These are phyloP conservation scores for Lucifuga dentata DNA, from an alignment of 2,113 vertebrate genomes.

Conservation along the genomic window DNA sequence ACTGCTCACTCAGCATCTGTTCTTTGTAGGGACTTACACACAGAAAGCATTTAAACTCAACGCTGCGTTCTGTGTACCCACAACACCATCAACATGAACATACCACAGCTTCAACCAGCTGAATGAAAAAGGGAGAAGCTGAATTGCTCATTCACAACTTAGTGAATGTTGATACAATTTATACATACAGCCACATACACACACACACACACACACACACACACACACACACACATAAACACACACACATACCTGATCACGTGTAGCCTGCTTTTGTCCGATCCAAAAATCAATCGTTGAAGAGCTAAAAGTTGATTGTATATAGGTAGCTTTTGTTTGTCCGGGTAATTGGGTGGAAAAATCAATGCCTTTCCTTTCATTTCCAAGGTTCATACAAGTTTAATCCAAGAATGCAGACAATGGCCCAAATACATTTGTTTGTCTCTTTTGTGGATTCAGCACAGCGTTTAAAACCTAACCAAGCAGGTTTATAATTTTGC, in stretches of 20 bases:
- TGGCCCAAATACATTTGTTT: not conserved
- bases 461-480: not conserved
- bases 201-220: slow-evolving; percentile 3
- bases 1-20: slow-evolving; percentile 10
- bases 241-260: not conserved
- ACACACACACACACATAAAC: not conserved
- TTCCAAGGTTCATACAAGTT: slow-evolving; percentile 38
- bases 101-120: not conserved
- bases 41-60: slow-evolving; percentile 5
- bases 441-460: not conserved
- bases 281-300: slow-evolving; percentile 22
- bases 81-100: not conserved
- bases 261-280: slow-evolving; percentile 9
- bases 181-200: not conserved
- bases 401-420: slow-evolving; percentile 22
- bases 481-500: not conserved
- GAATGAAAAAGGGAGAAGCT: not conserved
- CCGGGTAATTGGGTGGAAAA: slow-evolving; percentile 65
- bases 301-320: slow-evolving; percentile 47
- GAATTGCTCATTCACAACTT: not conserved
- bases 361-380: slow-evolving; percentile 60
- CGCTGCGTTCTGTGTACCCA: not conserved
- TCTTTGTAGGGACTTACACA: not conserved
- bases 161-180: slow-evolving; percentile 5
- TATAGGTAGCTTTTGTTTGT: slow-evolving; percentile 67